A percentile compares a stretch with the other conserved stretches of the same genome.
phyloP scores from a whole-genome alignment of 1,140 invertebrate species.

The Alviniconcha marisindica region DNA sequence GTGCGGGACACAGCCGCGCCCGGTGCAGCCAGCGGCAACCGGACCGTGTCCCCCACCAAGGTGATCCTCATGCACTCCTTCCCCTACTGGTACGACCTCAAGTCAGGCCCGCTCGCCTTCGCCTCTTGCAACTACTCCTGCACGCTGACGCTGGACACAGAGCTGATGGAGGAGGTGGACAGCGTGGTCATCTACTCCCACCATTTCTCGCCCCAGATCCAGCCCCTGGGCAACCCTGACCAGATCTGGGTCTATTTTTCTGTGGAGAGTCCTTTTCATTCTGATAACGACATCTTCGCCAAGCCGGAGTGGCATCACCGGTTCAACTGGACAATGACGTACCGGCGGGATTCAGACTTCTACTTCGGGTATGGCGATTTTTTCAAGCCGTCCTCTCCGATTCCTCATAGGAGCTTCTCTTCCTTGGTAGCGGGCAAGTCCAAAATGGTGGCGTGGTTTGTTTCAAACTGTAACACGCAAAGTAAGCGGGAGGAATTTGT shows the following conservation, averaged over 20 bases:
- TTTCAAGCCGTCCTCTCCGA: not conserved
- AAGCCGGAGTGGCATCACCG: slow-evolving; percentile 31
- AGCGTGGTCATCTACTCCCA: slow-evolving; percentile 38
- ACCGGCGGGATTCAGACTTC: slow-evolving; percentile 80
- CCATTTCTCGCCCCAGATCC: slow-evolving; percentile 1
- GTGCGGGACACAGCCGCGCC: not conserved
- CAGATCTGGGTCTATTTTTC: slow-evolving; percentile 54
- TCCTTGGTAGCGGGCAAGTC: slow-evolving; percentile 17
- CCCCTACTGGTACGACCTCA: slow-evolving; percentile 42
- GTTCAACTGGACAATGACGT: slow-evolving; percentile 89
- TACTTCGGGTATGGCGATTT: slow-evolving; percentile 49
- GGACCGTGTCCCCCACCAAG: not conserved
- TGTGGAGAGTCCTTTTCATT: slow-evolving; percentile 41
- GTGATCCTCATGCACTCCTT: slow-evolving; percentile 39
- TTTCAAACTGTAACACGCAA: slow-evolving; percentile 80
- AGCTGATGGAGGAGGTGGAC: slow-evolving; percentile 20
- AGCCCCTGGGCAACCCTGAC: not conserved
- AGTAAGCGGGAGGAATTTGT: slow-evolving; percentile 80
- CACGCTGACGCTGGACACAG: slow-evolving; percentile 17
- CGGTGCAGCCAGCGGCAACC: not conserved
- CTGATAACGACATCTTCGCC: slow-evolving; percentile 10
- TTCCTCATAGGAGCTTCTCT: not conserved
- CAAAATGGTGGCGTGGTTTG: slow-evolving; percentile 80
- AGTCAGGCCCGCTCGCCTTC: slow-evolving; percentile 11
- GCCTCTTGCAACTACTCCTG: slow-evolving; percentile 23